Evolutionary conservation across 1,140 invertebrate genomes (phyloP), one percentile per base, ranked within the genome.

Genomic region (Theocolax elegans): DNA sequence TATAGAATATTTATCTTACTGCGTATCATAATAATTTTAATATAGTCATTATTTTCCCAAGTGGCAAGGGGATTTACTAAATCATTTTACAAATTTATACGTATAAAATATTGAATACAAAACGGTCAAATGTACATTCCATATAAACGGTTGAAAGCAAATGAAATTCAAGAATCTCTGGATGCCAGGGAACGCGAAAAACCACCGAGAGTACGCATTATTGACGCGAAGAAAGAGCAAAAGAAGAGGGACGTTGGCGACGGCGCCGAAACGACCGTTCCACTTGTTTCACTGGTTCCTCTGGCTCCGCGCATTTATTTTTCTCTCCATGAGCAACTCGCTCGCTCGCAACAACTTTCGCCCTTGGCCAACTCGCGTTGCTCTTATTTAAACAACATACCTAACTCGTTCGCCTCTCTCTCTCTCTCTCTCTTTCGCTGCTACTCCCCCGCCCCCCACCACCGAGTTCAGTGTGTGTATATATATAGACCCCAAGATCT

Each of bases 371-470:
- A 70, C 62, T 84, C 79, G 75, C 75, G 70, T 79, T 84, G 81
- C 81, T 85, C 82, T 85, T 84, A 82, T 84, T 85, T 81, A 83
- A 83, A 83, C 80, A 82, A 79, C 82, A 83, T 83, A 82, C 82
- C 80, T 77, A 82, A 81, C 81, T 80, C 77, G 79, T 77, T 81
- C 78, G 77, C 77, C 73, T 77, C 76, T 48, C 44, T 67, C 64
- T 53, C 51, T 48, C 42, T 48, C 21, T 42, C 19, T 21, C 29
- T 80, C 78, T 76, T 76, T 78, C 76, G 76, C 71, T 72, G 77
- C 77, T 79, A 81, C 82, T 83, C 80, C 81, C 81, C 77, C 81
- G 80, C 79, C 77, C 56, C 74, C 75, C 80, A 81, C 81, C 72
- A 80, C 59, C 49, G 25, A 19, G 13, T 27, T 9, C 58, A 8